These are phyloP conservation scores for Trachymyrmex cornetzi DNA, from an alignment of 1,140 invertebrate species.

Conservation along the genomic window DNA sequence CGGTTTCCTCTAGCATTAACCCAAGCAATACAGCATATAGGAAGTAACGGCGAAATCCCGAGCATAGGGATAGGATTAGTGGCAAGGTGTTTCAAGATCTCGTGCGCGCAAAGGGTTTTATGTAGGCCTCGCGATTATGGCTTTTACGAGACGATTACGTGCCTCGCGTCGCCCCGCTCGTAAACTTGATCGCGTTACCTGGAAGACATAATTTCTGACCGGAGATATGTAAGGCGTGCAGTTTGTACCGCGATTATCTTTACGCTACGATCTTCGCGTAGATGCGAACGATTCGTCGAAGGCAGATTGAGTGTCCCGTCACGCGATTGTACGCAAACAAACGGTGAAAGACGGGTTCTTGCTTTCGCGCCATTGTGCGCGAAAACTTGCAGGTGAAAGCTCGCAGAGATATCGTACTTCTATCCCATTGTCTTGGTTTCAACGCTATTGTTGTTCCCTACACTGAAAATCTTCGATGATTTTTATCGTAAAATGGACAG, in stretches of 20 bases:
- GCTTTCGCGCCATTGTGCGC: conserved; percentile 2
- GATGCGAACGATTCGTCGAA: conserved; percentile 28
- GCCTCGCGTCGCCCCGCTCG: conserved; percentile 51
- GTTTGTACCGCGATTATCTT: conserved; percentile 55
- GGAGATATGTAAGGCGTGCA: conserved; percentile 46
- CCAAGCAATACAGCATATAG: conserved; percentile 18
- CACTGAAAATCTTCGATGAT: conserved; percentile 22
- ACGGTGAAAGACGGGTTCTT: not conserved
- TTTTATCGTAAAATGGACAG: conserved; percentile 3
- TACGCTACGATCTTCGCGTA: conserved; percentile 21
- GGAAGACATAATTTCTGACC: conserved; percentile 52
- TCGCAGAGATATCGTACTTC: conserved; percentile 29
- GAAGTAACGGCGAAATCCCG: conserved; percentile 14
- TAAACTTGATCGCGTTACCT: conserved; percentile 50
- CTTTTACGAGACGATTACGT: conserved; percentile 73
- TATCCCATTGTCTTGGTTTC: conserved; percentile 14
- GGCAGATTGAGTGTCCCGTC: conserved; percentile 16
- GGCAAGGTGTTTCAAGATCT: conserved; percentile 64
- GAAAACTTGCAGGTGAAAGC: conserved; percentile 31
- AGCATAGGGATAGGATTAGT: conserved; percentile 4
- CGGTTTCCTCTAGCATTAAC: conserved; percentile 16
- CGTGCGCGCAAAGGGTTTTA: conserved; percentile 69
- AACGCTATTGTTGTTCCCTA: not conserved
- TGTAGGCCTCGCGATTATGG: conserved; percentile 72
- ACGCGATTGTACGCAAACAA: conserved; percentile 39